Conservation (phyloP, 2,888 invertebrate genomes). For the Apotomis capreana region DNA sequence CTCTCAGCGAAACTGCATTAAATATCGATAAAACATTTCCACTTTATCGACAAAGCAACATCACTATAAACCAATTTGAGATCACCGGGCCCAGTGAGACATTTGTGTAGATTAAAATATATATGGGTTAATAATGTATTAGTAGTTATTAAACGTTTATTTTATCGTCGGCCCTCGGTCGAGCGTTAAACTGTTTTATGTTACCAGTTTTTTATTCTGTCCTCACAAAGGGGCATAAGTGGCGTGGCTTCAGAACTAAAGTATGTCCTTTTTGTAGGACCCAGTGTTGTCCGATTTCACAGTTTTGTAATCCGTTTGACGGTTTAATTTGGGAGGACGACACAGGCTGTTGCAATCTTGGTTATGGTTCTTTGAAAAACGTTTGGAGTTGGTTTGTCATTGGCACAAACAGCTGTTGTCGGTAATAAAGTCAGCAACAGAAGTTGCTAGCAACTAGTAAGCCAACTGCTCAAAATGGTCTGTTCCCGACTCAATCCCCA, state of each 20-base stretch:
- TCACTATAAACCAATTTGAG: slow-evolving; percentile 51
- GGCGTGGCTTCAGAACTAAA: not conserved
- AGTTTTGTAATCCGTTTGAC: slow-evolving; percentile 35
- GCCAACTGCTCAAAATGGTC: too few relatives aligned
- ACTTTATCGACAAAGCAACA: slow-evolving; percentile 35
- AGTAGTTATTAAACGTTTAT: slow-evolving; percentile 66
- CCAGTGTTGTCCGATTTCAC: slow-evolving; percentile 22
- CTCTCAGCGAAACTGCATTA: not conserved
- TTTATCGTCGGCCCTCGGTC: slow-evolving; percentile 53
- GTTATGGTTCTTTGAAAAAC: not conserved
- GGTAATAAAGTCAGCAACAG: not conserved
- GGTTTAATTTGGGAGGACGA: slow-evolving; percentile 16
- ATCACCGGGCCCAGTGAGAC: slow-evolving; percentile 61
- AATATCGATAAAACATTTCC: slow-evolving; percentile 32
- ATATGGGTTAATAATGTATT: slow-evolving; percentile 67
- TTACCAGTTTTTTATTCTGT: slow-evolving; percentile 30
- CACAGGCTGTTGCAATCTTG: not conserved
- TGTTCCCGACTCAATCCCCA: too few relatives aligned
- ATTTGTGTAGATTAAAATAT: slow-evolving; percentile 75
- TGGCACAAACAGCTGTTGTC: not conserved
- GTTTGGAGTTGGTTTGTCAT: not conserved
- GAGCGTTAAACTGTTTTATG: slow-evolving; percentile 47
- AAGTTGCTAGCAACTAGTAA: too few relatives aligned
- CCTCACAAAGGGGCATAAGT: slow-evolving; percentile 2
- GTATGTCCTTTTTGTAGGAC: not conserved